A percentile compares a stretch with the other conserved stretches of the same genome.
These are phyloP conservation scores for Zygogramma bicolorata DNA, from an alignment of 2,888 invertebrate genomes.

Conservation along the genomic window DNA sequence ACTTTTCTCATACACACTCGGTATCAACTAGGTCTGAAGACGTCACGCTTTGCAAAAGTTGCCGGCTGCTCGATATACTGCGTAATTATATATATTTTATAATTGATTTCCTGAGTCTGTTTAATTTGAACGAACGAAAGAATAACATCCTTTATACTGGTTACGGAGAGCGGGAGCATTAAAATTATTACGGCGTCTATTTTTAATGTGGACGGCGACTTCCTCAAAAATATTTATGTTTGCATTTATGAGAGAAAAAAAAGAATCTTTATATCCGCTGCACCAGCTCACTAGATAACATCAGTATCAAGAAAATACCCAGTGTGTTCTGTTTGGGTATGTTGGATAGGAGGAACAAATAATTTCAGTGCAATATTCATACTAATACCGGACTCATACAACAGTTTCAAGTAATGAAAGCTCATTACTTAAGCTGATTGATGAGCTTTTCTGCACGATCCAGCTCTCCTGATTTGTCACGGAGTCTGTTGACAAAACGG, in stretches of 20 bases:
- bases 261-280: neutral
- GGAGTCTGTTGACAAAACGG: no score
- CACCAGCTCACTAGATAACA: neutral
- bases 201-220: neutral
- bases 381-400: no score
- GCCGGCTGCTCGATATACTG: neutral
- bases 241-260: neutral
- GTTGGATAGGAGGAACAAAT: no score
- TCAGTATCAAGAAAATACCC: neutral
- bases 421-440: no score
- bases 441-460: no score
- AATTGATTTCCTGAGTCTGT: conserved; percentile 6
- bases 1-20: no score
- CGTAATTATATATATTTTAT: neutral
- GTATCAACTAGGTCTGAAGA: neutral
- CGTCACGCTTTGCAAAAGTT: neutral
- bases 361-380: no score
- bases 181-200: conserved; percentile 4
- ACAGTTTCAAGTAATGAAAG: no score
- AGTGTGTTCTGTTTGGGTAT: no score
- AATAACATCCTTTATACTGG: conserved; percentile 4
- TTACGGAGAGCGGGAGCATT: neutral
- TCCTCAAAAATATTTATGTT: conserved; percentile 4
- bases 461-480: no score
- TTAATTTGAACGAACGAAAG: conserved; percentile 4